Evolutionary conservation across 2,888 invertebrate species (phyloP).

Genomic region (Synergus laeviventris): DNA sequence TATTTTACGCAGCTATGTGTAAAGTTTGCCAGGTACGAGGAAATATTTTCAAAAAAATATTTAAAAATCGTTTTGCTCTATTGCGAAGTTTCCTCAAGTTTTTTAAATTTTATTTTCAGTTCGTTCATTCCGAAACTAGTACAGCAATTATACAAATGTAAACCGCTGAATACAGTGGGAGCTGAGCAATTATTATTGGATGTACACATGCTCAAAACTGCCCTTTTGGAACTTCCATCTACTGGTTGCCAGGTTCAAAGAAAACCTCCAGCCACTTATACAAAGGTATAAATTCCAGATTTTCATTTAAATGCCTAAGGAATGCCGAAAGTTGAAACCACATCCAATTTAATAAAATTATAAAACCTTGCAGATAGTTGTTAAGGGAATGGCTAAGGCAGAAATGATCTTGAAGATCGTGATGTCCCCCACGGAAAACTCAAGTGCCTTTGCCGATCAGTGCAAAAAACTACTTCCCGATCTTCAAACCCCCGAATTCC

Average conservation of each 20-base stretch:
- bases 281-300: constrained; percentile 78
- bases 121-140: constrained; percentile 97
- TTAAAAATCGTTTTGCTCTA: not conserved
- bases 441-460: constrained; percentile 90
- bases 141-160: constrained; percentile 92
- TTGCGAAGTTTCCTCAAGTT: constrained; percentile 66
- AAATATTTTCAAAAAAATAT: constrained; percentile 30
- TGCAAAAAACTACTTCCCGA: constrained; percentile 94
- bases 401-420: constrained; percentile 99
- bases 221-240: constrained; percentile 94
- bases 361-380: constrained; percentile 79
- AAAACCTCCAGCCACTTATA: constrained; percentile 92
- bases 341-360: not conserved
- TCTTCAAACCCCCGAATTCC: constrained; percentile 92
- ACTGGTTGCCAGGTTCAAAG: constrained; percentile 92
- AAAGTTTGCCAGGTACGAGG: constrained; percentile 89
- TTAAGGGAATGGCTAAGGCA: constrained; percentile 96
- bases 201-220: constrained; percentile 95
- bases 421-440: constrained; percentile 93
- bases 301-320: not conserved
- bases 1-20: constrained; percentile 99
- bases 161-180: constrained; percentile 88
- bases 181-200: constrained; percentile 96
- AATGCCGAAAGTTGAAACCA: not conserved
- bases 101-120: constrained; percentile 75